phyloP scores from a whole-genome alignment of 1,140 invertebrate species.

The Tetramorium parvispinum region DNA sequence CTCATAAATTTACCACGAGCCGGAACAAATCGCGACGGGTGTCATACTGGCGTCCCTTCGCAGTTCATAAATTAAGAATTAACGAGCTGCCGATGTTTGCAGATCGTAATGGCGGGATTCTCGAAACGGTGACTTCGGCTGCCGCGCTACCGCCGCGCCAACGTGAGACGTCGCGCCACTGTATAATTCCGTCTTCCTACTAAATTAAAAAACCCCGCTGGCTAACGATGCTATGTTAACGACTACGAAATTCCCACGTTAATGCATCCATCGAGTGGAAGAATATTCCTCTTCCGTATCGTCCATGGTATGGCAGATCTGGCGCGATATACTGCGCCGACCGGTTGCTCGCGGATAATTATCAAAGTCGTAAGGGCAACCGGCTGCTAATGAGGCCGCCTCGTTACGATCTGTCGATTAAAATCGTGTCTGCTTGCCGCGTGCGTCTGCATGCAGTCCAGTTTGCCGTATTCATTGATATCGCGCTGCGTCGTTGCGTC shows the following conservation, averaged over 20 bases:
- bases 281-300: constrained; percentile 54
- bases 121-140: neutral
- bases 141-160: neutral
- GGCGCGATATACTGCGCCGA: constrained; percentile 43
- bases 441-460: constrained; percentile 29
- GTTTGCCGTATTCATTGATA: constrained; percentile 63
- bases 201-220: neutral
- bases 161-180: neutral
- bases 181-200: neutral
- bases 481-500: neutral
- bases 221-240: constrained; percentile 40
- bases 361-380: constrained; percentile 68
- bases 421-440: constrained; percentile 63
- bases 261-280: constrained; percentile 3
- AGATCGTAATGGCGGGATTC: constrained; percentile 21
- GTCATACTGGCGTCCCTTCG: neutral
- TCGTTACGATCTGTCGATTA: constrained; percentile 73
- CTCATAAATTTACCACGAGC: constrained; percentile 30
- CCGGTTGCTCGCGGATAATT: constrained; percentile 63
- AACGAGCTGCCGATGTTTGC: constrained; percentile 55
- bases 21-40: constrained; percentile 38
- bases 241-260: constrained; percentile 47
- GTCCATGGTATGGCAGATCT: constrained; percentile 35
- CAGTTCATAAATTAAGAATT: constrained; percentile 53
- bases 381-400: constrained; percentile 68